These are phyloP conservation scores for Drosophila saltans DNA, from an alignment of 1,140 invertebrate genomes.

Conservation along the genomic window DNA sequence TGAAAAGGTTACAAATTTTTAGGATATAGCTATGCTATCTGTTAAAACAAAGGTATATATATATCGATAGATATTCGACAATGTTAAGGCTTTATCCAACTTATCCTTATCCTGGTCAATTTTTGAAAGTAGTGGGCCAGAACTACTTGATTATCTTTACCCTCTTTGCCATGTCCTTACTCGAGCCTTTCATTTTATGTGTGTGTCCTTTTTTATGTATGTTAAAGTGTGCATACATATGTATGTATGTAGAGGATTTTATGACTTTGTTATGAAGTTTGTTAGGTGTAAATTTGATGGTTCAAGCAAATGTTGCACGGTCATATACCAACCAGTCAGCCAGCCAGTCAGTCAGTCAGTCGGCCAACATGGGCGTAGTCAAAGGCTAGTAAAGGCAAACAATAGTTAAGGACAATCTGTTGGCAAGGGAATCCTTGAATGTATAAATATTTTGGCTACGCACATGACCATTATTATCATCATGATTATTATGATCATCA, in stretches of 20 bases:
- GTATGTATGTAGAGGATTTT: conserved; percentile 42
- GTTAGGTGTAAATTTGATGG: conserved; percentile 80
- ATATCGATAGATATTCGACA: too few species aligned
- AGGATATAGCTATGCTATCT: too few species aligned
- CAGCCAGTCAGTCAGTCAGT: background rate
- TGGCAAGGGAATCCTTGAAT: too few species aligned
- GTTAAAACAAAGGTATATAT: too few species aligned
- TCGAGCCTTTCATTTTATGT: conserved; percentile 8
- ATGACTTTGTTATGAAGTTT: conserved; percentile 80
- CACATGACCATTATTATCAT: background rate
- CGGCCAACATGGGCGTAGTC: conserved; percentile 10
- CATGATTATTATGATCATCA: conserved; percentile 7
- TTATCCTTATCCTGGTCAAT: background rate
- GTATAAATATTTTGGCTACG: too few species aligned
- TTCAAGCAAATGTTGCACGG: conserved; percentile 31
- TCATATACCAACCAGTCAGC: conserved; percentile 22
- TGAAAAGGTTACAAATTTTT: too few species aligned
- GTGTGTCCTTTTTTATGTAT: conserved; percentile 36
- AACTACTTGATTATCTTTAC: conserved; percentile 6
- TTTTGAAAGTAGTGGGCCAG: background rate
- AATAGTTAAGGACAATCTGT: too few species aligned
- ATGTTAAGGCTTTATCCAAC: background rate
- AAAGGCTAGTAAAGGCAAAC: conserved; percentile 4
- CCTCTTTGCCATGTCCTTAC: conserved; percentile 2
- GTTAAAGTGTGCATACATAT: conserved; percentile 3